Evolutionary conservation across 2,113 vertebrate species (phyloP).

Genomic region (Cebus imitator): DNA sequence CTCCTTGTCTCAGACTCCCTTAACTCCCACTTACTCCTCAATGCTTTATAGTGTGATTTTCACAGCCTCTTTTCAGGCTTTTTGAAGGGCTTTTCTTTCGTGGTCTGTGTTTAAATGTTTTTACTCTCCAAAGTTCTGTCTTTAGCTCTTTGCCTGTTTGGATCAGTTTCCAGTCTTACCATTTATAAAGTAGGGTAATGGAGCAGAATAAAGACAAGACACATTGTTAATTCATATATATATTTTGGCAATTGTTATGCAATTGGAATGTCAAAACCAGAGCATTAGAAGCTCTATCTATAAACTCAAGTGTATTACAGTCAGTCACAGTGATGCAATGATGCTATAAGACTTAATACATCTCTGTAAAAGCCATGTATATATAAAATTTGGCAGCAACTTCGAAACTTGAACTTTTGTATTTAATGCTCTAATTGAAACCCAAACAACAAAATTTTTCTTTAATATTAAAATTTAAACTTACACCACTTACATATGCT

Average conservation of each 20-base stretch:
- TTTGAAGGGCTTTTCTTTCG: background rate
- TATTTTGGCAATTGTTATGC: background rate
- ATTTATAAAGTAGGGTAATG: background rate
- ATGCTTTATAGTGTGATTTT: background rate
- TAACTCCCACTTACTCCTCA: background rate
- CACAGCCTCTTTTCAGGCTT: background rate
- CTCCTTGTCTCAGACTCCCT: background rate
- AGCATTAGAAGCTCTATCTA: background rate
- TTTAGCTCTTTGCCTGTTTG: background rate
- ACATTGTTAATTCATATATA: background rate
- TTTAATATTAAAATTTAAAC: background rate
- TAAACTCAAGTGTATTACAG: background rate
- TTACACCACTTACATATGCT: background rate
- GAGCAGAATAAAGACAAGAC: background rate
- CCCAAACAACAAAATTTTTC: background rate
- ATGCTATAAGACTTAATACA: background rate
- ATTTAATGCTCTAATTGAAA: background rate
- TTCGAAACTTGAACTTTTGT: background rate
- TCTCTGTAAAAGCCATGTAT: background rate
- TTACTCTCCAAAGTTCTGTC: background rate
- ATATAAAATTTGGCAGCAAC: constrained; percentile 7
- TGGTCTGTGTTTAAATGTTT: background rate
- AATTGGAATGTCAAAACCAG: background rate
- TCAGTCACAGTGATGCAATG: background rate
- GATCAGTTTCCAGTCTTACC: background rate